Evolutionary conservation across 2,113 vertebrate species (phyloP), one percentile per base, ranked within the genome.

Genomic region (Pygoscelis antarcticus): DNA sequence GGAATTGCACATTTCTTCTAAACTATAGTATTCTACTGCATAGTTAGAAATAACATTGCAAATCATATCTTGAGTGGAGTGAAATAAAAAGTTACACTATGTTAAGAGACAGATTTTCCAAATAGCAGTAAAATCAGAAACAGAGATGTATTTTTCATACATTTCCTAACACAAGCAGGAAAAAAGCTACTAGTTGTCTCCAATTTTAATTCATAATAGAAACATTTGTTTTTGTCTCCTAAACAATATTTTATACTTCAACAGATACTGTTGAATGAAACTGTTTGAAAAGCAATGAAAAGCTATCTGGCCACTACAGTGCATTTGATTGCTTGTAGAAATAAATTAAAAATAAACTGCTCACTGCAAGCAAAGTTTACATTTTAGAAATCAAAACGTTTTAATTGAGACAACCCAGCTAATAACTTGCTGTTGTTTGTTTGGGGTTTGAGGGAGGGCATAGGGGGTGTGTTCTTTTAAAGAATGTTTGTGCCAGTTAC

Each of bases 161-260:
- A 71, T 92, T 97, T 94, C 93, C 47, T 84, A 95, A 88, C 94
- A 78, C 62, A 82, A 91, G 30, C 54, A 93, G 52, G 83, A 87
- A 87, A 96, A 96, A 97, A 96, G 27, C 38, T 79, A 57, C 52
- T 7, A 82, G 61, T 38, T 96, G 57, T 91, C 82, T 97, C 94
- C 90, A 96, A 97, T 96, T 97, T 97, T 93, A 92, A 87, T 92
- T 94, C 62, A 62, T 75, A 88, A 92, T 91, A 87, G 58, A 88
- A 97, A 96, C 46, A 95, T 94, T 75, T 51, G 6, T 76, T 80
- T 65, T 84, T 94, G 52, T 96, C 77, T 96, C 57, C 79, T 93
- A 91, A 94, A 90, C 42, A 87, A 52, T 92, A 96, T 89, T 96
- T 96, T 72, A 61, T 76, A 74, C n/a, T 80, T 96, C 61, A 96